A percentile compares a stretch with the other conserved stretches of the same genome.
phyloP scores from a whole-genome alignment of 1,140 invertebrate species.

The Protaetia brevitarsis region DNA sequence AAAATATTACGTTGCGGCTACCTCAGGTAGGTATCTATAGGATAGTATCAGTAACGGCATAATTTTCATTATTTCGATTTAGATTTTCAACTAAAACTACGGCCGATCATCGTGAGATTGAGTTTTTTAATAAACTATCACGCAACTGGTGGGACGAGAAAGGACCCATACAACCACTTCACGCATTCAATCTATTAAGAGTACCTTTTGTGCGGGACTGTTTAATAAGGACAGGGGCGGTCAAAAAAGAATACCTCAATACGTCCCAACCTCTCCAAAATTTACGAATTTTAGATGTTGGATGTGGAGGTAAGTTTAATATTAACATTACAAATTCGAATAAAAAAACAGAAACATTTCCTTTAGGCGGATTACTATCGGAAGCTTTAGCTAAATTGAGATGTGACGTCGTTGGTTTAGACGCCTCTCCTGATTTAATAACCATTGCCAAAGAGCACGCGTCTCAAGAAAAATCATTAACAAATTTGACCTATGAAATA shows the following conservation, averaged over 20 bases:
- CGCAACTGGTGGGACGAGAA: conserved; percentile 56
- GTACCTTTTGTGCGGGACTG: conserved; percentile 28
- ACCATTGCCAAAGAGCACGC: conserved; percentile 40
- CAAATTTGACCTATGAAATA: background rate
- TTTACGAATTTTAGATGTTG: conserved; percentile 30
- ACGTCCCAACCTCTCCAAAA: conserved; percentile 20
- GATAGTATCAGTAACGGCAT: too few relatives aligned
- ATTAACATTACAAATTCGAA: too few relatives aligned
- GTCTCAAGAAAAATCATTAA: background rate
- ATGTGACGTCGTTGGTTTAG: conserved; percentile 69
- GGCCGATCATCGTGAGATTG: background rate
- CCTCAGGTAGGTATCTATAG: too few relatives aligned
- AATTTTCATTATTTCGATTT: too few relatives aligned
- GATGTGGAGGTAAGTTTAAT: conserved; percentile 32
- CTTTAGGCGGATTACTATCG: conserved; percentile 23
- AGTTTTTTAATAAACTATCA: background rate
- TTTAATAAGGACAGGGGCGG: conserved; percentile 25
- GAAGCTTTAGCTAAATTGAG: conserved; percentile 55
- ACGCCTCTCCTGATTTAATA: conserved; percentile 66
- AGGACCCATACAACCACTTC: background rate
- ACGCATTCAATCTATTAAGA: conserved; percentile 25
- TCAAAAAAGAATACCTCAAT: background rate
- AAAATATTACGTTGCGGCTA: too few relatives aligned
- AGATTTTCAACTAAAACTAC: too few relatives aligned
- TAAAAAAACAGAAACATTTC: too few relatives aligned